Conservation (phyloP, 2,888 invertebrate species). For the Minunthozetes semirufus region DNA sequence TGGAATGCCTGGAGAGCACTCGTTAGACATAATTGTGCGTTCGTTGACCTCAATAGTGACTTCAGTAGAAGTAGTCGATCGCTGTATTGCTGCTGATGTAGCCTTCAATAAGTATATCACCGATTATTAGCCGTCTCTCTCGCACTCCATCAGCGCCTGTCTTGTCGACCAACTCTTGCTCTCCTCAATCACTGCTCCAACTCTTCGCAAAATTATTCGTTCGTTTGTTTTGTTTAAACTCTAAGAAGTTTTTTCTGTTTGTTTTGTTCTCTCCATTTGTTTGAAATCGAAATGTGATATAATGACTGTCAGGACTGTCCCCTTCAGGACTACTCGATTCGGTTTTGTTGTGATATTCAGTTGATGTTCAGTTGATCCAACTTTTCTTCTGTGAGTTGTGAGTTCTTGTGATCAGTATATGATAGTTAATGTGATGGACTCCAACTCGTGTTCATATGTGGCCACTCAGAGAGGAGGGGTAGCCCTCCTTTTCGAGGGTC, state of each 20-base stretch:
- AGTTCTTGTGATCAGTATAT: conserved; percentile 8
- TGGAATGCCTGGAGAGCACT: conserved; percentile 25
- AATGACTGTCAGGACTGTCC: too few species aligned
- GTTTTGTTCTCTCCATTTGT: too few species aligned
- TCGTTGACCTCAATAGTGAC: conserved; percentile 31
- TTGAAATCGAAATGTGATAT: too few species aligned
- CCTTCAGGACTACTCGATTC: too few species aligned
- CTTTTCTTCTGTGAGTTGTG: not conserved
- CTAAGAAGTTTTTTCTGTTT: too few species aligned
- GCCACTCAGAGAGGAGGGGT: conserved; percentile 44
- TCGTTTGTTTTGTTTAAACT: not conserved
- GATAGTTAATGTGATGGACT: conserved; percentile 18
- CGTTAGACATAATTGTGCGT: conserved; percentile 29
- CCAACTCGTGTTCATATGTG: conserved; percentile 43
- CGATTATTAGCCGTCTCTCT: conserved; percentile 31
- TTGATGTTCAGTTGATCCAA: not conserved
- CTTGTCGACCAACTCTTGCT: conserved; percentile 16
- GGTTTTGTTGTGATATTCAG: not conserved
- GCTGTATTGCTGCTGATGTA: conserved; percentile 9
- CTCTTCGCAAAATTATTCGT: not conserved
- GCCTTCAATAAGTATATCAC: conserved; percentile 30
- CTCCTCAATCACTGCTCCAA: not conserved
- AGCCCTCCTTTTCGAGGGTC: conserved; percentile 44
- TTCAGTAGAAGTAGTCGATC: conserved; percentile 24
- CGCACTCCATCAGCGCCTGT: not conserved